Percentiles rank a stretch among this genome's conserved stretches.
These are phyloP conservation scores for Silurus asotus DNA, from an alignment of 2,113 vertebrate genomes.

Conservation along the genomic window DNA sequence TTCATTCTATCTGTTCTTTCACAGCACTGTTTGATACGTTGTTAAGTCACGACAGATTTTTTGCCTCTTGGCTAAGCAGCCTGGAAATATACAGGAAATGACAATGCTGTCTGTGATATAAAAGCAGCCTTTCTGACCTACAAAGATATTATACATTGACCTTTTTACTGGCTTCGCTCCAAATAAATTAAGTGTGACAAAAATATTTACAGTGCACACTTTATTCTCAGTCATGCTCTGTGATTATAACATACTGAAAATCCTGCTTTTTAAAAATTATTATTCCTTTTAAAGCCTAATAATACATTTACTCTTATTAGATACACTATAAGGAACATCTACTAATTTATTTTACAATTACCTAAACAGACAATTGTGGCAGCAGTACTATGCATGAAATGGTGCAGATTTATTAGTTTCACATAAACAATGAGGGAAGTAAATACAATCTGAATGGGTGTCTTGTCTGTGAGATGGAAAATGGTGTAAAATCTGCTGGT, in stretches of 20 bases:
- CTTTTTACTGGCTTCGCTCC: constrained; percentile 2
- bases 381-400: not conserved
- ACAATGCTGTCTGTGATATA: constrained; percentile 9
- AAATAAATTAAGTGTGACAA: not conserved
- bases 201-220: not conserved
- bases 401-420: not conserved
- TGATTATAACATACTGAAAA: not conserved
- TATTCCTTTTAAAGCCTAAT: not conserved
- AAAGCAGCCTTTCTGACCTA: constrained; percentile 22
- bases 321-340: not conserved
- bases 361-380: too few relatives aligned
- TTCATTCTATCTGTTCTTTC: not conserved
- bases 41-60: not conserved
- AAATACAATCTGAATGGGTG: not conserved
- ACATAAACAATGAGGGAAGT: not conserved
- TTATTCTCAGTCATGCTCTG: not conserved
- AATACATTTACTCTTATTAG: not conserved
- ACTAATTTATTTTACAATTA: not conserved
- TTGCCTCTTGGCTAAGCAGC: not conserved
- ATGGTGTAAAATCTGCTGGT: not conserved
- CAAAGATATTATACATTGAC: constrained; percentile 23
- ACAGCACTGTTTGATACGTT: not conserved
- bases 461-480: not conserved
- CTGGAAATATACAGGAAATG: not conserved
- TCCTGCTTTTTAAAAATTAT: not conserved